Evolutionary conservation across 1,140 invertebrate genomes (phyloP), one percentile per base, ranked within the genome.

Genomic region (Drosophila grimshawi): DNA sequence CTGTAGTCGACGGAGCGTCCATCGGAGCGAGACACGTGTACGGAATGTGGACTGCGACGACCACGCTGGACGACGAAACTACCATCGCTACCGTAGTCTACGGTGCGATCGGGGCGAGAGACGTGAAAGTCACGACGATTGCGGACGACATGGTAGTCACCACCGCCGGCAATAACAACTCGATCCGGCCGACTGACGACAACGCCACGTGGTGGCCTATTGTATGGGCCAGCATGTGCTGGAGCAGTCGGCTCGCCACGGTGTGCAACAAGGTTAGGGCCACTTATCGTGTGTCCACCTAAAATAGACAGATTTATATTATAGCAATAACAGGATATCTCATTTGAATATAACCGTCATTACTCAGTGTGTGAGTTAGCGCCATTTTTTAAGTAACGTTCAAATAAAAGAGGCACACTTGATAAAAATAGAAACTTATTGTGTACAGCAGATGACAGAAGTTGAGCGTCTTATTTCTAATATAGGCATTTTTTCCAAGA

Each of bases 221-320:
- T 4, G 33, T 19, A 32, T 35, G 10, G 7, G 1, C 0, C 19
- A 19, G n/a, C 30, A 4, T 43, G 39, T 2, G 30, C 53, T 2
- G 41, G n/a, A 2, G n/a, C 52, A 37, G 32, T 8, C 4, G n/a
- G 6, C 29, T 19, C 39, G 19, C 71, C 65, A 32, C 72, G 71
- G 2, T 74, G 63, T 6, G 81, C 81, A 0, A 46, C 32, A 3
- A 76, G 19, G 0, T n/a, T 8, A 2, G 78, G 78, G 3, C 81
- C 81, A 32, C 48, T 75, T 27, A 86, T 35, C 5, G 32, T 63
- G 27, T 86, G 78, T 3, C 37, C 65, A 7, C 41, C 81, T 78
- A 30, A 10, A 43, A 53, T 19, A 55, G 10, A 11, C 2, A 35
- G 3, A 46, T 46, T 48, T 1, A n/a, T 19, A 10, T 32, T 27